These are phyloP conservation scores for Jacana jacana DNA, from an alignment of 2,113 vertebrate genomes.

Conservation along the genomic window DNA sequence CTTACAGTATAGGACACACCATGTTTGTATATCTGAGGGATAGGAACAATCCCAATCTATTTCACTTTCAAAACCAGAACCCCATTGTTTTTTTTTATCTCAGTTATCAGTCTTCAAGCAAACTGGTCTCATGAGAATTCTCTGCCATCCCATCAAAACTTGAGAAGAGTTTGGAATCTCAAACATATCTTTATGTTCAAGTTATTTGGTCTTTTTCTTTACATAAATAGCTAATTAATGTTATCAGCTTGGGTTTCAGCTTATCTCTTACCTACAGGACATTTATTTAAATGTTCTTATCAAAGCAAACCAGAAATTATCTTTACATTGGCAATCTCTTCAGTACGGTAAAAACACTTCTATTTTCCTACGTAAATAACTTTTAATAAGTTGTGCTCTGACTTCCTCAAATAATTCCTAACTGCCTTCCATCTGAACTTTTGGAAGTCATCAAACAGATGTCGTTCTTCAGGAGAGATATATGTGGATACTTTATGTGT, in stretches of 20 bases:
- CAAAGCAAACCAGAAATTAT: constrained; percentile 2
- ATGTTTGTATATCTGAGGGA: background rate
- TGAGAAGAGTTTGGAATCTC: background rate
- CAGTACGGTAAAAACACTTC: background rate
- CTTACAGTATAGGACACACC: background rate
- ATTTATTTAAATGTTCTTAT: constrained; percentile 8
- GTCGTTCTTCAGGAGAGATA: background rate
- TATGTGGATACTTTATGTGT: background rate
- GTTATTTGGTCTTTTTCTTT: background rate
- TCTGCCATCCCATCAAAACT: background rate
- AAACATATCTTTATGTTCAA: background rate
- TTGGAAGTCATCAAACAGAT: background rate
- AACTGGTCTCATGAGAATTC: background rate
- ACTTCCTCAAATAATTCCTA: background rate
- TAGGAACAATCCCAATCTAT: background rate
- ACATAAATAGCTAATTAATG: background rate
- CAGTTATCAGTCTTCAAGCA: background rate
- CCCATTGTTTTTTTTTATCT: background rate
- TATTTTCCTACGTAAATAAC: background rate
- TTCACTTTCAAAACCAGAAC: background rate
- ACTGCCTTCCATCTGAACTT: background rate
- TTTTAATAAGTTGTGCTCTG: background rate
- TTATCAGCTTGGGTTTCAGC: background rate
- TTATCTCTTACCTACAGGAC: constrained; percentile 17
- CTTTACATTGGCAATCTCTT: background rate